Evolutionary conservation across 1,140 invertebrate genomes (phyloP).

Genomic region (Drosophila parvula): DNA sequence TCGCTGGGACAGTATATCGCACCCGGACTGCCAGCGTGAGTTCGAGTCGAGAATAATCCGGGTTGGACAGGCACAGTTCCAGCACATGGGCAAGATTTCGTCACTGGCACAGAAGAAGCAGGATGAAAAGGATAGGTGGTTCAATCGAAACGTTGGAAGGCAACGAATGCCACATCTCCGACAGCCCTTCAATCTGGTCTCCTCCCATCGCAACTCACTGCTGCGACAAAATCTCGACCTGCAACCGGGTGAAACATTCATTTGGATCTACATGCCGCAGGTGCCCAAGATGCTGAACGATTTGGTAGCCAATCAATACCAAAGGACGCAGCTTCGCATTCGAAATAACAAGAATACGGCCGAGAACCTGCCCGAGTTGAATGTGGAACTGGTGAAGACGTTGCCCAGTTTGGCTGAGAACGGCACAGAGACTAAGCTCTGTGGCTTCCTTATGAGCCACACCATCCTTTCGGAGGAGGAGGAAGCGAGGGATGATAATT

Average conservation of each 20-base stretch:
- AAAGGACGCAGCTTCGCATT: constrained; percentile 18
- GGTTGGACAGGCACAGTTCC: constrained; percentile 40
- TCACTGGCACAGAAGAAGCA: constrained; percentile 28
- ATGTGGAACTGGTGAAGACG: constrained; percentile 10
- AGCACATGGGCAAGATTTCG: constrained; percentile 24
- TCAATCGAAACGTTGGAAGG: not conserved
- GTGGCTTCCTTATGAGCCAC: constrained; percentile 47
- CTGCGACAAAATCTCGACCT: not conserved
- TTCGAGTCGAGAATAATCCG: constrained; percentile 2
- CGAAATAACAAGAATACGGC: not conserved
- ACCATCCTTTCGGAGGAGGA: not conserved
- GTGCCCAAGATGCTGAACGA: constrained; percentile 17
- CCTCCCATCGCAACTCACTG: constrained; percentile 10
- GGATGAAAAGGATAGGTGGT: not conserved
- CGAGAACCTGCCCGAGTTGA: constrained; percentile 18
- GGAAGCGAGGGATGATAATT: no score
- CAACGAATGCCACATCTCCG: constrained; percentile 37
- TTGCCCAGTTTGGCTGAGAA: not conserved
- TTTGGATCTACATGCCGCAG: constrained; percentile 57
- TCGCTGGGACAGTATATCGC: constrained; percentile 42
- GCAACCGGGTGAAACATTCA: constrained; percentile 37
- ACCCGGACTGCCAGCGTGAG: constrained; percentile 3
- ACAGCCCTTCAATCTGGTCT: constrained; percentile 35
- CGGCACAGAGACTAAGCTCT: not conserved
- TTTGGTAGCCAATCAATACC: constrained; percentile 8